Base-by-base conservation (phyloP, 2,113 vertebrate genomes). In the Drymodes brunneopygia region DNA sequence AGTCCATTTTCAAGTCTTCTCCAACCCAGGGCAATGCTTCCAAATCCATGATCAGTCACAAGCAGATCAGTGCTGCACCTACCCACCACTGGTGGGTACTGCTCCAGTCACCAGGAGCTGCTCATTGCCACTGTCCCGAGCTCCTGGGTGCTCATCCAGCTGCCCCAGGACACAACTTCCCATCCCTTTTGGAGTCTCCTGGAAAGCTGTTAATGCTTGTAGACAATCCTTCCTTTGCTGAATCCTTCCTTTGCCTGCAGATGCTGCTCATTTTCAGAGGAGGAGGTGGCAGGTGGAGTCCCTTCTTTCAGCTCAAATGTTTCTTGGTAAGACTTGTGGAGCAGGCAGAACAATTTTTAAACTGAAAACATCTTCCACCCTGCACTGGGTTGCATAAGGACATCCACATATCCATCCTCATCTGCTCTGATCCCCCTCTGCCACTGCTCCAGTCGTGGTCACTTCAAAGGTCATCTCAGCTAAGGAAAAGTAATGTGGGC, bases 401-500 rank as follows among this genome's bases (percentile, higher is more conserved):
- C n/a, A 25, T 35, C 28, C 36, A 19, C 4, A 33, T 4, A 54
- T 4, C 36, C 45, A 53, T 28, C 42, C 45, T 24, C n/a, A 40
- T 27, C 54, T 45, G 10, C 47, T 67, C 90, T 31, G 47, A 50
- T 42, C 33, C 24, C 51, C 48, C 35, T 47, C 40, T 38, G 69
- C 77, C 36, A 48, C 72, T 6, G 12, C 38, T 81, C 62, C 82
- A 72, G 0, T 16, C 0, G 0, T 17, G 57, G 36, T 7, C 0
- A 0, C 70, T 71, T 45, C 11, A 44, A 71, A 81, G 66, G 66
- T 53, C 48, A 72, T 5, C 40, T 60, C 16, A 45, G 66, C 57
- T 13, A 23, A 78, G 33, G 42, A 54, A 70, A 74, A 81, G 25
- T 3, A 14, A 78, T 1, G 40, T 2, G 12, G 17, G 29, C 27